Conservation (phyloP, 2,113 vertebrate species). For the Circaetus cinerascens region DNA sequence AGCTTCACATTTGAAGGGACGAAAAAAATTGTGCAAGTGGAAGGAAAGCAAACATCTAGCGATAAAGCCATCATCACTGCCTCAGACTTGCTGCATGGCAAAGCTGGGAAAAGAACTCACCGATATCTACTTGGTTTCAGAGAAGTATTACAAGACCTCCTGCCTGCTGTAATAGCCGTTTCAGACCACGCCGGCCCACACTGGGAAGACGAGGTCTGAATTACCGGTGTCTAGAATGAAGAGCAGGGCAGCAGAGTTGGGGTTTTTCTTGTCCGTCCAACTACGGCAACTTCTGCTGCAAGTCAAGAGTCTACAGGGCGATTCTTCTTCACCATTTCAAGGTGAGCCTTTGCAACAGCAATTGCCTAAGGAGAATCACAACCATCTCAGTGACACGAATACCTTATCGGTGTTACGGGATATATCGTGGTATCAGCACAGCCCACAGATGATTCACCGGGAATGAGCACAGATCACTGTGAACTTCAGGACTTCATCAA, state of each 20-base stretch:
- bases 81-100: not conserved
- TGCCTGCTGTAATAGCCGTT: rapidly evolving
- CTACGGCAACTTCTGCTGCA: not conserved
- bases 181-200: not conserved
- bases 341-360: not conserved
- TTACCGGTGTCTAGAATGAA: not conserved
- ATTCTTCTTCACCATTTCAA: not conserved
- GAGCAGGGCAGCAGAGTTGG: not conserved
- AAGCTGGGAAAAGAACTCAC: not conserved
- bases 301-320: rapidly evolving
- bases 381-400: not conserved
- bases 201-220: not conserved
- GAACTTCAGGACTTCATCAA: not conserved
- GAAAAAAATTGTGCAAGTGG: not conserved
- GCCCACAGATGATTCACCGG: not conserved
- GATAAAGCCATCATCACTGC: not conserved
- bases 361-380: not conserved
- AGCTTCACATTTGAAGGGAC: not conserved
- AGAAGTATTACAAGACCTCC: not conserved
- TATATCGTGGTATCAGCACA: not conserved
- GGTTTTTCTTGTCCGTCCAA: not conserved
- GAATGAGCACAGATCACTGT: not conserved
- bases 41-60: not conserved
- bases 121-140: not conserved
- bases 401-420: not conserved